Evolutionary conservation across 2,113 vertebrate species (phyloP).

Genomic region (Ptilonorhynchus violaceus): DNA sequence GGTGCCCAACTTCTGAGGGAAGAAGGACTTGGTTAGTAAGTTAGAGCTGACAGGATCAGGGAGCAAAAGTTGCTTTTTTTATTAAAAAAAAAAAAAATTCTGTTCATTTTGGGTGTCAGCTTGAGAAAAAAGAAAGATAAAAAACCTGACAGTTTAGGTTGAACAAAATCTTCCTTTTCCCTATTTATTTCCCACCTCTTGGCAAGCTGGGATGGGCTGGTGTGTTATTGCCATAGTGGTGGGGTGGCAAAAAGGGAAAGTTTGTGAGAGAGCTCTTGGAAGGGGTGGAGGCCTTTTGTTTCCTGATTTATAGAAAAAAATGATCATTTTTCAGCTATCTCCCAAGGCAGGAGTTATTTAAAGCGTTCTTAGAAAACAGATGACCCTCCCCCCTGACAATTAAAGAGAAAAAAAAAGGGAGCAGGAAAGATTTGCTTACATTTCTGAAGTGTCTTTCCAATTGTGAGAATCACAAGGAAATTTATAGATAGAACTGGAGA

Average conservation of each 20-base stretch:
- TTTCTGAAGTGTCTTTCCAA: not conserved
- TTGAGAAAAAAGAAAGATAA: not conserved
- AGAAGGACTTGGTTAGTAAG: not conserved
- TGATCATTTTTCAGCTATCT: not conserved
- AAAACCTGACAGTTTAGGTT: not conserved
- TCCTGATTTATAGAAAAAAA: conserved; percentile 8
- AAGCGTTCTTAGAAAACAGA: conserved; percentile 39
- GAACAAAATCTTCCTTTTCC: conserved; percentile 5
- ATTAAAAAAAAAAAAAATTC: not conserved
- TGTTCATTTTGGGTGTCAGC: not conserved
- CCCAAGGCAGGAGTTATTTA: conserved; percentile 23
- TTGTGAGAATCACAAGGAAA: not conserved
- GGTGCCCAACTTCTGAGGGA: conserved; percentile 6
- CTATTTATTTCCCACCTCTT: not conserved
- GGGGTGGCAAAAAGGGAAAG: conserved; percentile 15
- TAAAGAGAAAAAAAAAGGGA: not conserved
- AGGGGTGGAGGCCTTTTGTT: conserved; percentile 25
- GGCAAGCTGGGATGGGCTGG: not conserved
- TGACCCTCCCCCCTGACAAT: not conserved
- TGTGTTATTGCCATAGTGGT: not conserved
- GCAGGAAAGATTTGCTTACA: conserved; percentile 25
- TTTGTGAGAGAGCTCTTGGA: not conserved
- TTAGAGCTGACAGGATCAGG: not conserved
- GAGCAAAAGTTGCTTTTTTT: not conserved
- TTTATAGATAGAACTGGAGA: not conserved